Evolutionary conservation across 2,113 vertebrate genomes (phyloP), one percentile per base, ranked within the genome.

Genomic region (Oxyruncus cristatus): DNA sequence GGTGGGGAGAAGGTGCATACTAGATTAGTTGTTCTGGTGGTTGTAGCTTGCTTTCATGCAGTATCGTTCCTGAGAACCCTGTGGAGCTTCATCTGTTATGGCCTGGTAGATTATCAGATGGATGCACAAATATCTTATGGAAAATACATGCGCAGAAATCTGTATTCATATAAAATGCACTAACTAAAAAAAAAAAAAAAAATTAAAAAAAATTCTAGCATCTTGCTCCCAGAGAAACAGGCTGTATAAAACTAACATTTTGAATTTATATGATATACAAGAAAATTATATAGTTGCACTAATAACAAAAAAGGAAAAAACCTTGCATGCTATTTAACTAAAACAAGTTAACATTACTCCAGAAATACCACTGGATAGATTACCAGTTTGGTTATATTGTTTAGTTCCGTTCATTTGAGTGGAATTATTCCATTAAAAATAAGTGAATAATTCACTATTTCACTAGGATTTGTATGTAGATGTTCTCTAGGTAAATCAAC

Each of bases 361-460:
- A 49, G 61, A n/a, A 91, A 49, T 5, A 66, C 16, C 50, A 52
- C 9, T 79, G 56, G 56, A 32, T 44, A 55, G 14, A 41, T 88
- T 91, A 39, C 33, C 67, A 33, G 6, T 63, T 79, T 46, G 39
- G 17, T 55, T 83, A 63, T 37, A n/a, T 59, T 63, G 13, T 85
- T 93, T 75, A 83, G 17, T 85, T 91, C 44, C 32, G 23, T 46
- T 62, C 44, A 53, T 85, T 50, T 83, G 42, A 46, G 39, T 72
- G 35, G 39, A 91, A 83, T 88, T 72, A 50, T 71, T 85, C 35
- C 28, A 46, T 75, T 85, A 86, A 32, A 53, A 88, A 82, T 27
- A 24, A 76, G 39, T 50, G n/a, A 62, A 72, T 75, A 79, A 91
- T 59, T 59, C 58, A 37, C n/a, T 59, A 27, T 50, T 65, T 88